Percentiles rank a stretch among this genome's conserved stretches.
Evolutionary conservation across 2,113 vertebrate species (phyloP).

Genomic region (Struthio camelus): DNA sequence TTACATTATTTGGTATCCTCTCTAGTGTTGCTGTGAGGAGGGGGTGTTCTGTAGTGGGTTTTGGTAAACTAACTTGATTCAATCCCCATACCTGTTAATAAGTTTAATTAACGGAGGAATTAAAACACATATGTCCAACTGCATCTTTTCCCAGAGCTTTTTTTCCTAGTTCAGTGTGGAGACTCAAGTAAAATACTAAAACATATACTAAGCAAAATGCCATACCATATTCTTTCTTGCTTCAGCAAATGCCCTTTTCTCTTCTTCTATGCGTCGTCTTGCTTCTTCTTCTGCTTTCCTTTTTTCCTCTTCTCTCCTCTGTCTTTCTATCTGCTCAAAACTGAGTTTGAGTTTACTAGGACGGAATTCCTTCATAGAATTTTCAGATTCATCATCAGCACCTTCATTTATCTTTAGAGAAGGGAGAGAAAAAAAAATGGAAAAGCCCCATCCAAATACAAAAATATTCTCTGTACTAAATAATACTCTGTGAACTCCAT

Average conservation of each 20-base stretch:
- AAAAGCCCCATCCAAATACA: neutral
- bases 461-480: neutral
- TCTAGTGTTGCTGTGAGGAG: neutral
- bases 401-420: conserved; percentile 63
- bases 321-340: conserved; percentile 94
- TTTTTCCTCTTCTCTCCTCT: conserved; percentile 88
- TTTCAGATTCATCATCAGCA: conserved; percentile 62
- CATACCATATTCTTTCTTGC: conserved; percentile 93
- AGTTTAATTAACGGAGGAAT: neutral
- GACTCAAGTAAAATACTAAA: neutral
- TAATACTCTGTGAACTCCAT: neutral
- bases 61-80: neutral
- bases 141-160: neutral
- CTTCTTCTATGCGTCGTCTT: conserved; percentile 89
- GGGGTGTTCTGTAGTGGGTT: neutral
- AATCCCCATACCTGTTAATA: neutral
- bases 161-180: neutral
- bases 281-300: conserved; percentile 89
- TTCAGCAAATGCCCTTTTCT: conserved; percentile 92
- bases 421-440: neutral
- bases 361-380: conserved; percentile 57
- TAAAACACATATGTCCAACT: neutral
- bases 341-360: conserved; percentile 92
- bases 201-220: neutral
- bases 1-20: neutral